Base-by-base conservation (phyloP, 2,888 invertebrate species). In the Steinernema scapterisci region DNA sequence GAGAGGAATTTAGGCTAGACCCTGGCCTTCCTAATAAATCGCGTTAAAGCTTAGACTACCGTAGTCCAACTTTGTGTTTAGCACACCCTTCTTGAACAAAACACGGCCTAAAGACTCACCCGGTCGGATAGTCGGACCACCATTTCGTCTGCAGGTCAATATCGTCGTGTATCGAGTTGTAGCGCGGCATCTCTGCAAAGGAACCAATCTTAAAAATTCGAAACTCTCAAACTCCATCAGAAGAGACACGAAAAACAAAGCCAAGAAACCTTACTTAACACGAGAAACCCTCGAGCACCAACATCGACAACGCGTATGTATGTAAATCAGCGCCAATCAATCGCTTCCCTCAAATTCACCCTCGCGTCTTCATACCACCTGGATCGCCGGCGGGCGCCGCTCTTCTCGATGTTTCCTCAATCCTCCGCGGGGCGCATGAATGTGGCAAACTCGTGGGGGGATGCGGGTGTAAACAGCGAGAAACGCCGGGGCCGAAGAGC, bases 121-220 rank as follows among this genome's bases (percentile, higher is more conserved):
- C 75, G 43, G 75, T 74, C 16, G 81, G 81, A 74, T 81, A 81
- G 52, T 76, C 77, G 71, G 48, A 72, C 81, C 81, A 81, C 81
- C 85, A 86, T 76, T 84, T 85, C 23, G 86, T 87, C 75, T 82
- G 79, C 70, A 71, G 38, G 72, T 87, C 86, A 73, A 86, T 83
- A 71, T 87, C 86, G 75, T 87, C 87, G 48, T 76, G 75, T 46
- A 81, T 75, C 63, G 63, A 63, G 31, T 63, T 63, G 63, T 63
- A 63, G 38, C 63, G 63, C 63, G 63, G 63, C 63, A 63, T 63
- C 63, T n/a, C n/a, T 52, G 21, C 52, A 11, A 38, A 3, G n/a
- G 19, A 48, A 2, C 13, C 13, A 48, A 19, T 13, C n/a, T 48
- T 48, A 5, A 48, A 48, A 48, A 48, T 44, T 44, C 48, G 3